Conservation (phyloP, 2,113 vertebrate species). For the Picathartes gymnocephalus region DNA sequence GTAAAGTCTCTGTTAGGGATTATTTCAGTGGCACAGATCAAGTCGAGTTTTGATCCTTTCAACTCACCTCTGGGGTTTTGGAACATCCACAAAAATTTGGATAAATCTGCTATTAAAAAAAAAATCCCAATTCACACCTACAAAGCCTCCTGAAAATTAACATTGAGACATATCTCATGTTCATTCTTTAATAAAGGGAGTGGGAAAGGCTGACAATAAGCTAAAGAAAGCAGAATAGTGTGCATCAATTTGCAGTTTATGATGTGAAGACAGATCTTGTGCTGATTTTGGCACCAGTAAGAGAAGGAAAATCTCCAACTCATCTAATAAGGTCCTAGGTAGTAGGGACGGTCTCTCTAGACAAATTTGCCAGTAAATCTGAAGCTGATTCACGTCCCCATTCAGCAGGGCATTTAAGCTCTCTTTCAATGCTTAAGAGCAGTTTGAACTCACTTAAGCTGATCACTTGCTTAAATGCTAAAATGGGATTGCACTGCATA, state of each 20-base stretch:
- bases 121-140: not conserved
- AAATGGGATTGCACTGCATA: not conserved
- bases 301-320: not conserved
- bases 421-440: not conserved
- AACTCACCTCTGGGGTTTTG: not conserved
- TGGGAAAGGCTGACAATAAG: not conserved
- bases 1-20: not conserved
- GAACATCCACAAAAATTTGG: not conserved
- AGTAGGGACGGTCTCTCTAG: not conserved
- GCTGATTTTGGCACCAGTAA: not conserved
- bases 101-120: not conserved
- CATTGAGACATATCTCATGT: not conserved
- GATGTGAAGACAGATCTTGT: not conserved
- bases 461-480: not conserved
- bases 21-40: not conserved
- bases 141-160: not conserved
- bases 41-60: not conserved
- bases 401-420: not conserved
- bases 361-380: not conserved
- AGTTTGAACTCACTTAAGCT: constrained; percentile 14
- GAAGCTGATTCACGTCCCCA: not conserved
- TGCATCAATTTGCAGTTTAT: not conserved
- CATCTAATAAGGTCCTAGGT: not conserved
- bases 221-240: not conserved
- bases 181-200: not conserved